These are phyloP conservation scores for Lycodopsis pacificus DNA, from an alignment of 2,797 vertebrate genomes.

Conservation along the genomic window DNA sequence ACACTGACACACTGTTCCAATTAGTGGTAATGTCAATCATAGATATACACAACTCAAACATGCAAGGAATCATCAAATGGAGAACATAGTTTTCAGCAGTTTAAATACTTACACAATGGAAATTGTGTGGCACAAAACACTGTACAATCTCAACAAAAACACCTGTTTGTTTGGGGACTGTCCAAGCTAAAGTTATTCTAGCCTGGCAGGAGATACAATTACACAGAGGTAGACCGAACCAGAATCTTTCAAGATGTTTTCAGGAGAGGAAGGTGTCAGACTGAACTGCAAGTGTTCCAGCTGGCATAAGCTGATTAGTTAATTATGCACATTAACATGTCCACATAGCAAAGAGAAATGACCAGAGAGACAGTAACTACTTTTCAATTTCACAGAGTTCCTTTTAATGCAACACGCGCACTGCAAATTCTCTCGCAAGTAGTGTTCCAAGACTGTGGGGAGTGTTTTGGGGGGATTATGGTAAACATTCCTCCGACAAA, in stretches of 20 bases:
- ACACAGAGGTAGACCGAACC: constrained; percentile 52
- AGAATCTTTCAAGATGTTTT: constrained; percentile 76
- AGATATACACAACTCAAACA: neutral
- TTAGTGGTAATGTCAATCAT: neutral
- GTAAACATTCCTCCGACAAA: constrained; percentile 43
- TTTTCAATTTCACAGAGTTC: constrained; percentile 61
- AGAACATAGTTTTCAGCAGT: constrained; percentile 9
- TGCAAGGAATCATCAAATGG: neutral
- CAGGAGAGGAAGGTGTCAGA: constrained; percentile 64
- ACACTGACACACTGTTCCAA: neutral
- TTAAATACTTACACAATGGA: constrained; percentile 12
- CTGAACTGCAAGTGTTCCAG: constrained; percentile 77
- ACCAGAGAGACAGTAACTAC: constrained; percentile 56
- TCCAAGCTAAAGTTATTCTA: constrained; percentile 32
- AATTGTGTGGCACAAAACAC: neutral
- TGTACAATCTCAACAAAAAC: constrained; percentile 19
- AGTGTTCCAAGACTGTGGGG: constrained; percentile 18
- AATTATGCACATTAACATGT: constrained; percentile 82
- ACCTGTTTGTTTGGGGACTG: constrained; percentile 20
- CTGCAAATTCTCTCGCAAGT: constrained; percentile 40
- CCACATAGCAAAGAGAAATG: constrained; percentile 60
- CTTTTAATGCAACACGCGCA: constrained; percentile 44
- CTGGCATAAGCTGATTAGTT: constrained; percentile 81
- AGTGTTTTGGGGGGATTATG: constrained; percentile 32
- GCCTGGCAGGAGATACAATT: constrained; percentile 53